Evolutionary conservation across 2,113 vertebrate genomes (phyloP), one percentile per base, ranked within the genome.

Genomic region (Baryphthengus martii): DNA sequence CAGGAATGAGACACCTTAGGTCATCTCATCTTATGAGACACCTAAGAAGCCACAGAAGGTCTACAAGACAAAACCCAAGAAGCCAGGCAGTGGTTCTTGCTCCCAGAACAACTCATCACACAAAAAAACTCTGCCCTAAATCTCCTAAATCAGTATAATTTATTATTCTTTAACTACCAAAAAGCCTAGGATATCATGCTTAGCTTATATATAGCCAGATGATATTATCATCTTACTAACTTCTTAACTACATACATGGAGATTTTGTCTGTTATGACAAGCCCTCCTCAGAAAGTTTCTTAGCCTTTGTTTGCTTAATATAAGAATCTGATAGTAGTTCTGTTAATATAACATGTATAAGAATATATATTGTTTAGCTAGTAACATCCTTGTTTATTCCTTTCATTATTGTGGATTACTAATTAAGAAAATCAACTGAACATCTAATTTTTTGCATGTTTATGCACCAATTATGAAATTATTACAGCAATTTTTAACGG

Each of bases 381-480:
- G 73, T 63, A 95, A 88, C 70, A 71, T 85, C 73, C 93, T 89
- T 76, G 76, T 94, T 96, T 93, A 90, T 94, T 89, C 65, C 85
- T 79, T 90, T 90, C 90, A 91, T 86, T 96, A 94, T 55, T 67
- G 75, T 37, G 90, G 56, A 90, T 87, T 84, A 90, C 94, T 96
- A 90, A 86, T 94, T 94, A 96, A 90, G 93, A 96, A 95, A 95
- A 93, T 90, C 92, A 96, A 92, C 84, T 2, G 4, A 85, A 85
- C 74, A 85, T 76, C 79, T 89, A 50, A 90, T 90, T 94, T 95
- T 83, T 96, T 85, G 58, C 67, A 66, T 71, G 79, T 95, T 96
- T 94, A 90, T 85, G 88, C 40, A 65, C 66, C 81, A 92, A 79
- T 96, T 95, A 94, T 61, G 68, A 76, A 95, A 96, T 94, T 55